These are phyloP conservation scores for Garrulus glandarius DNA, from an alignment of 2,797 vertebrate species.

Conservation along the genomic window DNA sequence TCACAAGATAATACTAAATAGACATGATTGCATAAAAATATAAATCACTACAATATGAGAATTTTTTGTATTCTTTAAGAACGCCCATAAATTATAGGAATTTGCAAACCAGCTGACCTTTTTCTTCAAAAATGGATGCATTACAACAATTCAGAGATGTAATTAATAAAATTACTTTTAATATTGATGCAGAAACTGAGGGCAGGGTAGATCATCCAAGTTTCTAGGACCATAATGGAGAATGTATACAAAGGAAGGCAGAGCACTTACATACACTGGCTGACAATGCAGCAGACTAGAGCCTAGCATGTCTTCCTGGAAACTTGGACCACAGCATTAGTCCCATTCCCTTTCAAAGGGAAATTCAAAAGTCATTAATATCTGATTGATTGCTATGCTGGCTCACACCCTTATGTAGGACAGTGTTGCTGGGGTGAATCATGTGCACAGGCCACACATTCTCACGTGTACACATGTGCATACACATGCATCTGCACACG, in stretches of 20 bases:
- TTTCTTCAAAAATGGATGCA: neutral
- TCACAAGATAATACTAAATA: neutral
- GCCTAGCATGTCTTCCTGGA: neutral
- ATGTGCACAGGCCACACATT: accelerated
- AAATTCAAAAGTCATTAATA: neutral
- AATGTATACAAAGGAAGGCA: neutral
- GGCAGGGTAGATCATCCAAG: neutral
- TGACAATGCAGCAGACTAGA: neutral
- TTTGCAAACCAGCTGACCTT: neutral
- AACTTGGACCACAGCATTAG: neutral
- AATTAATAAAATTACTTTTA: conserved; percentile 4
- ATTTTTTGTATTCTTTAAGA: neutral
- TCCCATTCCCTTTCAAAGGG: neutral
- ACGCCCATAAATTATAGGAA: neutral
- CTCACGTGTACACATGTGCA: accelerated
- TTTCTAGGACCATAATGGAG: neutral
- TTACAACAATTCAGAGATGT: neutral
- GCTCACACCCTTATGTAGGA: neutral
- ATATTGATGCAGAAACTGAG: neutral
- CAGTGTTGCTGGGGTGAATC: neutral
- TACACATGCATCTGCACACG: accelerated
- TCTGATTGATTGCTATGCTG: neutral
- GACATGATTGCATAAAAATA: neutral
- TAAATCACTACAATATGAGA: neutral
- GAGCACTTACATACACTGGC: neutral